phyloP scores from a whole-genome alignment of 2,113 vertebrate genomes.

The Eptesicus fuscus region DNA sequence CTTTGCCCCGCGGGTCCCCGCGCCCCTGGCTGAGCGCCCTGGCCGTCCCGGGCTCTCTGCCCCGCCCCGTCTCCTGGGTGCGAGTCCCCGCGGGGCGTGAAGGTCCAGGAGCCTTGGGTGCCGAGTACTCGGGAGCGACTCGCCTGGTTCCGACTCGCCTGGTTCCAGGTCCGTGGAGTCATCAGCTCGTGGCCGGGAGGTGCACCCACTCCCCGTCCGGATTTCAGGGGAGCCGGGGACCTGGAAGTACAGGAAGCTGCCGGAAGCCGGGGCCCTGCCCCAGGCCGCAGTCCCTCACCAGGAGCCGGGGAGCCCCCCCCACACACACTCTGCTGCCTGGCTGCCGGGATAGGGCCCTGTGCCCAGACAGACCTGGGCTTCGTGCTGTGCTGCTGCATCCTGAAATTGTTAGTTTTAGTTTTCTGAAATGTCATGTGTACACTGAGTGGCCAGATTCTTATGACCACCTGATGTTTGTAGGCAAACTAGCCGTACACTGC shows the following conservation, averaged over 20 bases:
- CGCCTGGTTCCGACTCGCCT: too few species aligned
- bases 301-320: too few species aligned
- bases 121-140: not conserved
- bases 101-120: not conserved
- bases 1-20: rapidly evolving
- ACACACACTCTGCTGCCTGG: too few species aligned
- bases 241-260: not conserved
- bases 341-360: not conserved
- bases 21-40: not conserved
- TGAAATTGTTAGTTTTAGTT: not conserved
- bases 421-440: not conserved
- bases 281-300: too few species aligned
- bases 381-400: not conserved
- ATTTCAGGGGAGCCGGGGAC: too few species aligned
- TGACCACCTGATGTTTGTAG: too few species aligned
- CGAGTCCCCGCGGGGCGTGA: not conserved
- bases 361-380: not conserved
- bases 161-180: too few species aligned
- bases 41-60: too few species aligned
- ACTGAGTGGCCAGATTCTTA: too few species aligned
- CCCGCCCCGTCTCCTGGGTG: not conserved
- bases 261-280: not conserved
- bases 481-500: too few species aligned
- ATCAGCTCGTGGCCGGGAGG: rapidly evolving
- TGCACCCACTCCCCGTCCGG: too few species aligned